A percentile compares a stretch with the other conserved stretches of the same genome.
phyloP scores from a whole-genome alignment of 2,888 invertebrate genomes.

The Diarsia brunnea region DNA sequence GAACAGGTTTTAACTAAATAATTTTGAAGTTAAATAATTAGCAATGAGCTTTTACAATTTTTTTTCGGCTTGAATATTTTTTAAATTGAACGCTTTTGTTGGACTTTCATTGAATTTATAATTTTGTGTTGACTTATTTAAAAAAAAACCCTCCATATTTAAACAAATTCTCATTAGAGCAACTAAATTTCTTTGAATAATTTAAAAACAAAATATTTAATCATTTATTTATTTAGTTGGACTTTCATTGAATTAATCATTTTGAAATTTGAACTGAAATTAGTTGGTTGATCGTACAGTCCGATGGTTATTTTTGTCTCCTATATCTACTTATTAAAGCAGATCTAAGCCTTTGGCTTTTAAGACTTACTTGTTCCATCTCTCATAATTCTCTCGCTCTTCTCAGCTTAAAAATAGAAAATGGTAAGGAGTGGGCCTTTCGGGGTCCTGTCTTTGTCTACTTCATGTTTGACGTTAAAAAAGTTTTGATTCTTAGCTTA shows the following conservation, averaged over 20 bases:
- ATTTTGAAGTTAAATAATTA: not conserved
- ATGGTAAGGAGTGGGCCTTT: not conserved
- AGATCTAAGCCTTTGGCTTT: not conserved
- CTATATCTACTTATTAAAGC: not conserved
- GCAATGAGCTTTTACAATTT: not conserved
- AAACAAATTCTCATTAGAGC: not conserved
- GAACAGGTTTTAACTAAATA: too few species aligned
- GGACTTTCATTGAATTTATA: not conserved
- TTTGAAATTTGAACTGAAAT: too few species aligned
- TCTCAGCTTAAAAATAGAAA: not conserved
- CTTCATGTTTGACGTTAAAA: not conserved
- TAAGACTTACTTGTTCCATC: not conserved
- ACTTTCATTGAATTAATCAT: too few species aligned
- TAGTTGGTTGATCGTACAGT: too few species aligned
- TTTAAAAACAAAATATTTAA: too few species aligned
- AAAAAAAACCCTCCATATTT: not conserved
- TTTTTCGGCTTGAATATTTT: not conserved
- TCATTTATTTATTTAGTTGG: too few species aligned
- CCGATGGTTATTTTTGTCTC: too few species aligned
- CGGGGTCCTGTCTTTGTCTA: not conserved
- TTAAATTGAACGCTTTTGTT: not conserved
- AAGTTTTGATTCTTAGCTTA: not conserved
- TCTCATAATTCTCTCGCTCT: not conserved
- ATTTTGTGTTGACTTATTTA: not conserved
- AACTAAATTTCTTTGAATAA: too few species aligned